Conservation (phyloP, 2,113 vertebrate genomes). For the Pagrus major region DNA sequence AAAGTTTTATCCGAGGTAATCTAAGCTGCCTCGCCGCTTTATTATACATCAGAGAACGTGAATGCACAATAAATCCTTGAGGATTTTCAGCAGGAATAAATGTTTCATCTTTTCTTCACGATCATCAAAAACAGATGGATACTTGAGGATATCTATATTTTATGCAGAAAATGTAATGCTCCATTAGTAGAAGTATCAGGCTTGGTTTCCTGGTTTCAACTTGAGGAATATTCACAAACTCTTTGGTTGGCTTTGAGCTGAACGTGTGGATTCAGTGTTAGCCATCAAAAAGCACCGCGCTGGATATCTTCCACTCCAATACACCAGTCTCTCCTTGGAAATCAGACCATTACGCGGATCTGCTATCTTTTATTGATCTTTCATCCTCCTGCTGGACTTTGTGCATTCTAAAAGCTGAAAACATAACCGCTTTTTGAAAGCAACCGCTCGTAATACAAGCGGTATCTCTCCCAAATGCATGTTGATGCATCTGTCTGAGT, state of each 20-base stretch:
- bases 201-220: not conserved
- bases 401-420: constrained; percentile 23
- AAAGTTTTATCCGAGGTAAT: constrained; percentile 14
- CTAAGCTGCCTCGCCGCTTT: constrained; percentile 5
- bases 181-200: not conserved
- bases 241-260: not conserved
- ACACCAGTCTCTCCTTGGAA: not conserved
- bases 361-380: constrained; percentile 34
- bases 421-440: constrained; percentile 15
- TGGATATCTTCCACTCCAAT: not conserved
- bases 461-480: constrained; percentile 13
- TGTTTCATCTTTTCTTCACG: constrained; percentile 22
- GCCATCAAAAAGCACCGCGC: not conserved
- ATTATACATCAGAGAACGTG: constrained; percentile 14
- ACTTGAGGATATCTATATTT: constrained; percentile 17
- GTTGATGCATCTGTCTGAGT: constrained; percentile 49
- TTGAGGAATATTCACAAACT: not conserved
- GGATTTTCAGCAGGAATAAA: not conserved
- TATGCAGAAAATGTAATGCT: not conserved
- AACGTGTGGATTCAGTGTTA: not conserved
- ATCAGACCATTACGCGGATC: not conserved
- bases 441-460: not conserved
- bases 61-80: constrained; percentile 24
- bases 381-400: not conserved
- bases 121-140: constrained; percentile 40